These are phyloP conservation scores for Microcebus jonahi DNA, from an alignment of 2,113 vertebrate genomes.

Conservation along the genomic window DNA sequence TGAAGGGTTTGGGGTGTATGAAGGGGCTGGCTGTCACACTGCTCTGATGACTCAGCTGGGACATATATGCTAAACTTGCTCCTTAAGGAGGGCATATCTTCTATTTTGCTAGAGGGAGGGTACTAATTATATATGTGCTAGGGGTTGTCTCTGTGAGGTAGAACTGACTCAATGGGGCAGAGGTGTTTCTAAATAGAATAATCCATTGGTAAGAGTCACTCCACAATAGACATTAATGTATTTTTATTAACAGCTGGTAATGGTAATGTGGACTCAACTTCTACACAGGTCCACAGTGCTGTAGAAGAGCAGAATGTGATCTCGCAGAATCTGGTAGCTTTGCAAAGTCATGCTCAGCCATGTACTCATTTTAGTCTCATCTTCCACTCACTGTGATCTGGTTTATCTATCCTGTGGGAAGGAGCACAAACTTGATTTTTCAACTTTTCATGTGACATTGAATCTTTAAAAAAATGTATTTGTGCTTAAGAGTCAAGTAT, in stretches of 20 bases:
- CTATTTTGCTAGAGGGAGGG: background rate
- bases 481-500: background rate
- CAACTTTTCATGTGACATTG: background rate
- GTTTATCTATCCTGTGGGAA: background rate
- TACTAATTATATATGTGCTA: background rate
- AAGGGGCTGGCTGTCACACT: background rate
- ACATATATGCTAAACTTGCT: background rate
- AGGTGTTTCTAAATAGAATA: background rate
- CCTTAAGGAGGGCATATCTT: background rate
- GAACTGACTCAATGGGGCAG: background rate
- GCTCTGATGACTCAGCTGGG: background rate
- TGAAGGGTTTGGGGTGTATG: background rate
- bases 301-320: background rate
- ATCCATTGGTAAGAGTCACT: background rate
- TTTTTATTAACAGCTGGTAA: background rate
- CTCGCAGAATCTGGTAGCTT: background rate
- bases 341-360: background rate
- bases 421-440: background rate
- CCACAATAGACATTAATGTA: background rate
- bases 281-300: background rate
- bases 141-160: background rate
- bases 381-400: background rate
- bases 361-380: background rate
- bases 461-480: background rate
- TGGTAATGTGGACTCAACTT: background rate